Base-by-base conservation (phyloP, 2,113 vertebrate species). In the Carollia perspicillata region DNA sequence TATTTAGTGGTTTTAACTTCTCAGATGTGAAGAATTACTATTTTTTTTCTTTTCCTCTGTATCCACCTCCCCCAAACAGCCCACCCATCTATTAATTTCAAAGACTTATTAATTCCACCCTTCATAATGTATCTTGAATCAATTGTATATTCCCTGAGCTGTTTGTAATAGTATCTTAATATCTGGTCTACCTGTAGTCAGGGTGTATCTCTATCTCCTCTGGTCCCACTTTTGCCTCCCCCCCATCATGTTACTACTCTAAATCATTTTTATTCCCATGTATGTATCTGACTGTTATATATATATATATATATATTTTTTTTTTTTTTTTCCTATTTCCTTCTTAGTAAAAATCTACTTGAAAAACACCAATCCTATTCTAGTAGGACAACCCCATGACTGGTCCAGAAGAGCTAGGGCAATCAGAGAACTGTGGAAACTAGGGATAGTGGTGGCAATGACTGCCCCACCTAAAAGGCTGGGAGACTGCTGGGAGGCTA, bases 1-100 rank as follows among this genome's bases (percentile, higher is more conserved):
- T 84, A 26, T 81, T 96, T 85, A 90, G 37, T 87, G 92, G 30
- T 95, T 96, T 49, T 75, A 72, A 79, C 28, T 88, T 96, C 47
- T 89, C 55, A 47, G 5, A 65, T 95, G 63, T 71, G 81, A 95
- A 85, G 47, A 85, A 84, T 85, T 81, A 22, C 44, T 89, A 23
- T 60, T 83, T 96, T 92, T n/a, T n/a, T 51, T 30, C 9, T 35
- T 47, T 5, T 89, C 58, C 42, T 95, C 90, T 53, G n/a, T 60
- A 35, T 33, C 13, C 16, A 53, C 20, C 42, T 91, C 51, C 35
- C 47, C 14, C 12, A 5, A 85, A 37, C 3, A 95, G 30, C 22
- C n/a, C 16, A 69, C 33, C n/a, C 12, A 51, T 33, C 35, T 3
- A n/a, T 10, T 40, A 49, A 89, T 37, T 55, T 35, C 44, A 63